Base-by-base conservation (phyloP, 2,888 invertebrate species). In the Deilephila porcellus region DNA sequence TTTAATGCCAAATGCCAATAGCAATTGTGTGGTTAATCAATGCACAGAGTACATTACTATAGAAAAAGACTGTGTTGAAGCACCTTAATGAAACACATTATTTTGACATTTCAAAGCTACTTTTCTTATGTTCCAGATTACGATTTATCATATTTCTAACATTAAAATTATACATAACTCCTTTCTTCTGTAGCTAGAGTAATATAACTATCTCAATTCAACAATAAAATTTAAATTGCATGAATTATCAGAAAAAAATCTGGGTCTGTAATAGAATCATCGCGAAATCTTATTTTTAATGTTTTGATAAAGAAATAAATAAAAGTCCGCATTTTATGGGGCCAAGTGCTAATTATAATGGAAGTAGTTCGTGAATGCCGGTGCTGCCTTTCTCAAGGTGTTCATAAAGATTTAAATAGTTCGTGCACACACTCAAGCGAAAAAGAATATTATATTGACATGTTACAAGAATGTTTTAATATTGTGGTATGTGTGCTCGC, bases 381-480 rank as follows among this genome's bases (percentile, higher is more conserved):
- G 7, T 89, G 86, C 76, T 89, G 89, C 75, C 82, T 83, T 1
- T 62, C 76, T 8, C 76, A 73, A 72, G 91, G 91, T 71, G 72
- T 81, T 1, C 86, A 87, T 70, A 92, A 88, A 82, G 87, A 91
- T 76, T 72, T 93, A 29, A 81, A 87, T 76, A 76, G 83, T 0
- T 76, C 78, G 19, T 89, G 91, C 74, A 52, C 78, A 71, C 89
- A 84, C 82, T 75, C 86, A 6, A 86, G 90, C 72, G 88, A 83
- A 80, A 86, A 85, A 73, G 91, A 91, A 79, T 81, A 86, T 70
- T 92, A 92, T 79, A 85, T 88, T 0, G 86, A 88, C 70, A 92
- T 92, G 91, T 77, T 92, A n/a, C 77, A 84, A 25, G 88, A 91
- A 81, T 92, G 92, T 76, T 92, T 90, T 63, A 88, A 87, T 84